Evolutionary conservation across 2,888 invertebrate species (phyloP), one percentile per base, ranked within the genome.

Genomic region (Ophonus ardosiacus): DNA sequence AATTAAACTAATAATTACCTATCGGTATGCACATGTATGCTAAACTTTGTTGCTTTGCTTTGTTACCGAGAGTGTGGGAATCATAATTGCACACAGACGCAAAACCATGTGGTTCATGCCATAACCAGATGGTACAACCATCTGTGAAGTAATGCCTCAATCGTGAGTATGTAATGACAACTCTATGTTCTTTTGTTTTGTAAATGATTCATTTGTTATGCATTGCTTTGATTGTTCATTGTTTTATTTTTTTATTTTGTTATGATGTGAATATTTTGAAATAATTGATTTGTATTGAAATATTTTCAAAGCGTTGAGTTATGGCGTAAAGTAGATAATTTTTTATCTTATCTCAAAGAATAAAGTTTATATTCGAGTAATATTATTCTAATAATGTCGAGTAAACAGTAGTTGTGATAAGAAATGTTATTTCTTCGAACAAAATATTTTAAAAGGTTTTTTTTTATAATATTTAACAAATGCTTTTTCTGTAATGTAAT

Each of bases 1-100:
- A 76, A 76, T 76, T 40, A 76, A 76, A 51, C 21, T 76, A 51
- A 76, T 76, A 51, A 76, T 76, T 76, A 76, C 76, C 51, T 51
- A 76, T 76, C 24, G 24, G 56, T 51, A 76, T 76, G 57, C 76
- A 51, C 17, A 74, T 31, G 3, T 10, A 51, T 17, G 31, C 59
- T 3, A 10, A 71, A 38, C 71, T 13, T 31, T 31, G 31, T 31
- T 6, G 15, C 74, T 61, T 31, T 6, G 15, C 74, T 61, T 61
- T 18, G 61, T 18, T 31, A 17, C 17, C 3, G 61, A 51, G 51
- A 51, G 56, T 76, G 76, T 76, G 76, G 76, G 76, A 76, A 76
- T 56, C 17, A 76, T 76, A 76, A 76, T 76, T 76, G 76, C 74
- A 76, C 74, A 17, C 18, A 18, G 31, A 43, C 76, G 21, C 51